Evolutionary conservation across 1,140 invertebrate species (phyloP).

Genomic region (Galleria mellonella): DNA sequence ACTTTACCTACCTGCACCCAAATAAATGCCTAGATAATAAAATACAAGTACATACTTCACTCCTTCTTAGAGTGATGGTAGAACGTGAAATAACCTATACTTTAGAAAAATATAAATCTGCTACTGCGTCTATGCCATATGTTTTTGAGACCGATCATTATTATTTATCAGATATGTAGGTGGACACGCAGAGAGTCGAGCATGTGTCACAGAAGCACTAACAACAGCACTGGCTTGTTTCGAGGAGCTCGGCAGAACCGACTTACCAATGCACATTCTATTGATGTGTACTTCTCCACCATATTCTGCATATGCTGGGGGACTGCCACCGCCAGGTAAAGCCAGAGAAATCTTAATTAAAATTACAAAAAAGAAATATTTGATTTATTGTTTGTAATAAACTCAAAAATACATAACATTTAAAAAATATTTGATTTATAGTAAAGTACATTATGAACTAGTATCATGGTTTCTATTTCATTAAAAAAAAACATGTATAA

Average conservation of each 20-base stretch:
- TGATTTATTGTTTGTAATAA: background rate
- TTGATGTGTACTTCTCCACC: slow-evolving; percentile 95
- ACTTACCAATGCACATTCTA: slow-evolving; percentile 85
- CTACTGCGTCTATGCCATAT: no score
- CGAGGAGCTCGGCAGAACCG: slow-evolving; percentile 86
- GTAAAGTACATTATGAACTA: no score
- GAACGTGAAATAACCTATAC: no score
- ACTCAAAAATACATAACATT: slow-evolving; percentile 41
- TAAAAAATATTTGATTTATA: no score
- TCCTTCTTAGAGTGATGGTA: no score
- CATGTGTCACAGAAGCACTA: slow-evolving; percentile 93
- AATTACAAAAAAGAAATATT: no score
- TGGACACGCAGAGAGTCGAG: slow-evolving; percentile 90
- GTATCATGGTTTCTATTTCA: no score
- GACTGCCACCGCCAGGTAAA: slow-evolving; percentile 79
- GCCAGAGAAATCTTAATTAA: background rate
- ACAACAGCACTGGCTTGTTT: slow-evolving; percentile 90
- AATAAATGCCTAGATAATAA: no score
- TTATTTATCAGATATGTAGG: slow-evolving; percentile 83
- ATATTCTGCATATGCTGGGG: slow-evolving; percentile 85
- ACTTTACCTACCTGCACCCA: no score
- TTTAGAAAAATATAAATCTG: no score
- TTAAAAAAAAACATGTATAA: no score
- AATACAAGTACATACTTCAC: no score
- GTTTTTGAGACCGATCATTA: background rate